phyloP scores from a whole-genome alignment of 2,113 vertebrate species.

The Saccopteryx bilineata region DNA sequence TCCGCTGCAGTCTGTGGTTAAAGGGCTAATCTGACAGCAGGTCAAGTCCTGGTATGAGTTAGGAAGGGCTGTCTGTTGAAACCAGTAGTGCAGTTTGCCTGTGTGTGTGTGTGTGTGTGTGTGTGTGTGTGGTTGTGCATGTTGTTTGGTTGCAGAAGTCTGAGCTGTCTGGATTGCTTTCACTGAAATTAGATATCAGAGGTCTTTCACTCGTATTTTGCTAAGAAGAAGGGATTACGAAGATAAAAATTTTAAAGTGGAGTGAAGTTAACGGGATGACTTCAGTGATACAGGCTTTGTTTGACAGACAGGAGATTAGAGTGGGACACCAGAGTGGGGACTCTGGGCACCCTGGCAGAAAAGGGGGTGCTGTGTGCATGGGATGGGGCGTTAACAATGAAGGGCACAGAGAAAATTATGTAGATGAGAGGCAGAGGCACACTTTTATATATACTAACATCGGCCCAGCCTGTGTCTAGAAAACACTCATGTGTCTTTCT shows the following conservation, averaged over 20 bases:
- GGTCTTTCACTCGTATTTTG: background rate
- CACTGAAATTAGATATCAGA: background rate
- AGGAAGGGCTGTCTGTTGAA: background rate
- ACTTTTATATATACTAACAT: background rate
- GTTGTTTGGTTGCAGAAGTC: background rate
- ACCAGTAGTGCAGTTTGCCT: background rate
- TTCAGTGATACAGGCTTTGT: no score
- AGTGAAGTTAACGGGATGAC: background rate
- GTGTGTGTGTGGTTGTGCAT: background rate
- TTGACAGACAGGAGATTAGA: background rate
- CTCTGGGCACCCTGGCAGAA: background rate
- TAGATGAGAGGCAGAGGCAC: background rate
- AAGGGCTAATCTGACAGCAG: background rate
- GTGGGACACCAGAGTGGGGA: fast-evolving
- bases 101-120: fast-evolving
- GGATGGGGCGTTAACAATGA: background rate
- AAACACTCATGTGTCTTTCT: background rate
- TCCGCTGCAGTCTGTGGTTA: background rate
- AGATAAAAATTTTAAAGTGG: background rate
- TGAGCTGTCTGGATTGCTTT: background rate
- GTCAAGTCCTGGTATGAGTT: background rate
- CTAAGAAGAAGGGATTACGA: background rate
- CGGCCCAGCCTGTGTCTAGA: background rate
- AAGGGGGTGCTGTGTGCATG: background rate
- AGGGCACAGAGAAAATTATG: background rate